Percentiles rank a stretch among this genome's conserved stretches.
These are phyloP conservation scores for Muricea muricata DNA, from an alignment of 92 coral and sea anemone species.

Conservation along the genomic window DNA sequence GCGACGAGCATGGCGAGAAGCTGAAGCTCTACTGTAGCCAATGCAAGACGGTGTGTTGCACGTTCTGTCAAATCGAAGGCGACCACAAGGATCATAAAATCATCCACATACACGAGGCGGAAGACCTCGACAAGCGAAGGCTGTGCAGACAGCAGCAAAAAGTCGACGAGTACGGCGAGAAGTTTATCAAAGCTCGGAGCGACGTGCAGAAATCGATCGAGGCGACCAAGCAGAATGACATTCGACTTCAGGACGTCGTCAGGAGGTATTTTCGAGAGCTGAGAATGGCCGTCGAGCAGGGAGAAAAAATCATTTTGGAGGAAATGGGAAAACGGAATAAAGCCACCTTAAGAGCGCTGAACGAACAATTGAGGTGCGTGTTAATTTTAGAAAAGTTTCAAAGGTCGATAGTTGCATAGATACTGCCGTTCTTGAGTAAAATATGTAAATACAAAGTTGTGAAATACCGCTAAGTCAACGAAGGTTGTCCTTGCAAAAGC, in stretches of 20 bases:
- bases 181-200: conserved; percentile 84
- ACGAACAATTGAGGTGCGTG: conserved; percentile 91
- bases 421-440: too few species aligned
- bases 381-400: too few species aligned
- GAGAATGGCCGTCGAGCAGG: conserved; percentile 88
- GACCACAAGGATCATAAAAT: conserved; percentile 85
- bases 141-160: conserved; percentile 71
- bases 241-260: conserved; percentile 4
- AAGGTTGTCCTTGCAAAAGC: too few species aligned
- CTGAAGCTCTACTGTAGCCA: conserved; percentile 88
- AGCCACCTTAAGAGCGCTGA: conserved; percentile 73
- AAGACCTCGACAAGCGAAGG: conserved; percentile 77
- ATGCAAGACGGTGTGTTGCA: conserved; percentile 85
- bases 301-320: conserved; percentile 79
- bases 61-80: conserved; percentile 79
- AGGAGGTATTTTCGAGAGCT: conserved; percentile 84
- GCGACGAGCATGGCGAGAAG: conserved; percentile 82
- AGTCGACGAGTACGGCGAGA: conserved; percentile 90
- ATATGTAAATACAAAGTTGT: too few species aligned
- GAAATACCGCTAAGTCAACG: too few species aligned
- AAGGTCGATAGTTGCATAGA: too few species aligned
- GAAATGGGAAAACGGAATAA: conserved; percentile 87
- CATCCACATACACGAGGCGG: conserved; percentile 94
- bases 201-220: conserved; percentile 92
- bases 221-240: conserved; percentile 70